Conservation (phyloP, 2,797 vertebrate species). For the Lithobates pipiens region DNA sequence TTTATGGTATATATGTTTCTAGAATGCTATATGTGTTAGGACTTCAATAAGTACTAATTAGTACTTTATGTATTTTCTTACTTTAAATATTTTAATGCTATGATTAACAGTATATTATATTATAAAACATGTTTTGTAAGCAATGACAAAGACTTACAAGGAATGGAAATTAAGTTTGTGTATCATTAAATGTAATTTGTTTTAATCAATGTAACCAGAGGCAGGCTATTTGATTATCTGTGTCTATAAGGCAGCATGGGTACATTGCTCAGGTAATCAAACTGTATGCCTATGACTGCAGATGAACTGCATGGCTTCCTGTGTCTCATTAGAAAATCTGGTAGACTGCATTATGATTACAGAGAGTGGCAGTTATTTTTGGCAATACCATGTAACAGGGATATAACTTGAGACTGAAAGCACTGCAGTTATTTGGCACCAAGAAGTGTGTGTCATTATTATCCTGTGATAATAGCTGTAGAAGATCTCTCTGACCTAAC, state of each 20-base stretch:
- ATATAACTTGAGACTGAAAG: conserved; percentile 1
- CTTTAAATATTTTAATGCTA: too few species aligned
- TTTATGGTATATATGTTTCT: too few species aligned
- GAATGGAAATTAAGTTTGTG: too few species aligned
- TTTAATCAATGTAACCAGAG: not conserved
- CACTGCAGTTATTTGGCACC: conserved; percentile 13
- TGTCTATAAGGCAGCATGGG: not conserved
- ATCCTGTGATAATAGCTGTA: conserved; percentile 1
- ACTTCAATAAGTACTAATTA: too few species aligned
- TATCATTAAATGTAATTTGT: not conserved
- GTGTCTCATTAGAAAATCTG: not conserved
- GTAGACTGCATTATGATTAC: not conserved
- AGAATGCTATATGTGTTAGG: too few species aligned
- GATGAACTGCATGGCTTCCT: not conserved
- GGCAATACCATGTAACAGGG: not conserved
- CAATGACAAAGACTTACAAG: not conserved
- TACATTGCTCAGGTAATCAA: not conserved
- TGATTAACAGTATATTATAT: too few species aligned
- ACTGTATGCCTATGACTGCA: not conserved
- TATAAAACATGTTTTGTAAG: too few species aligned
- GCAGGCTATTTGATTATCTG: not conserved
- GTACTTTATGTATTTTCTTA: too few species aligned
- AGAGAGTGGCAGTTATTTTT: not conserved
- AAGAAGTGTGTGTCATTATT: not conserved
- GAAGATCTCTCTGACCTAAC: not conserved